phyloP scores from a whole-genome alignment of 2,888 invertebrate genomes.

The Minunthozetes semirufus region DNA sequence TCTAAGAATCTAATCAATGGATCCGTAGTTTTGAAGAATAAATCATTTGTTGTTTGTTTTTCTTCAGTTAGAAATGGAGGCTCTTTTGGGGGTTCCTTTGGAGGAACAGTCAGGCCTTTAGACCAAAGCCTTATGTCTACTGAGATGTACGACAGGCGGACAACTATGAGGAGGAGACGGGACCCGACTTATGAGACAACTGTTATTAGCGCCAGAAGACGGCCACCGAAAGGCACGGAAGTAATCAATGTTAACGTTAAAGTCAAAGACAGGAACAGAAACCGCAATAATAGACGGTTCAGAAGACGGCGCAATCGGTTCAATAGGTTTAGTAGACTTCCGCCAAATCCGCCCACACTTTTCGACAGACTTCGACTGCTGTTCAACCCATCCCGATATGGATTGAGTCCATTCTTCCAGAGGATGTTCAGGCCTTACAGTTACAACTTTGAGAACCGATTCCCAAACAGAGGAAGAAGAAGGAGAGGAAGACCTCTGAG shows the following conservation, averaged over 20 bases:
- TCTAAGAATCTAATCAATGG: too few relatives aligned
- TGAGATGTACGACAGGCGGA: neutral
- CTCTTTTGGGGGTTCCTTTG: too few relatives aligned
- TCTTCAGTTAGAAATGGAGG: neutral
- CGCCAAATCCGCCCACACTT: neutral
- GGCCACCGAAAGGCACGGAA: neutral
- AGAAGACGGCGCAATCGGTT: neutral
- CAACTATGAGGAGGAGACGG: neutral
- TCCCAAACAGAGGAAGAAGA: neutral
- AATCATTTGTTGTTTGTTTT: too few relatives aligned
- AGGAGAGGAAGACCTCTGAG: neutral
- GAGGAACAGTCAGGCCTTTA: neutral
- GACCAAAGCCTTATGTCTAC: neutral
- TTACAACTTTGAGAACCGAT: neutral
- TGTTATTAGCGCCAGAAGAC: neutral
- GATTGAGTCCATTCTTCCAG: neutral
- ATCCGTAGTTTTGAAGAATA: too few relatives aligned
- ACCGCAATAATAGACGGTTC: neutral
- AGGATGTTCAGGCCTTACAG: neutral
- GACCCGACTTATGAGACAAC: neutral
- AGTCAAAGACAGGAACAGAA: neutral
- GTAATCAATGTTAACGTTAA: constrained; percentile 12
- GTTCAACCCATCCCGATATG: neutral
- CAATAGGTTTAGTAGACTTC: neutral
- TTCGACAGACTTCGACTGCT: neutral